A percentile compares a stretch with the other conserved stretches of the same genome.
phyloP scores from a whole-genome alignment of 2,113 vertebrate species.

The Parus major region DNA sequence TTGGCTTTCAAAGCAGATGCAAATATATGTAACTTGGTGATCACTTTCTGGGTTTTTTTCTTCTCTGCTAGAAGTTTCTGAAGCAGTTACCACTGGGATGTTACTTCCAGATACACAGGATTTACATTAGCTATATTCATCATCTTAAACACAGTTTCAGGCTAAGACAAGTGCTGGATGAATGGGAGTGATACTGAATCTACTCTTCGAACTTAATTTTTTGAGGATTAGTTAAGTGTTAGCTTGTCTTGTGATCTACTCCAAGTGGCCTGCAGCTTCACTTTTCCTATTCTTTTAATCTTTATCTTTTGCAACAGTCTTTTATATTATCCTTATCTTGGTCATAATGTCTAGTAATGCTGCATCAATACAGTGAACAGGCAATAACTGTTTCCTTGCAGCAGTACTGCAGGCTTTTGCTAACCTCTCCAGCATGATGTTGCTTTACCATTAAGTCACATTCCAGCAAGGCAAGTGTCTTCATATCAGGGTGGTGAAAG shows the following conservation, averaged over 20 bases:
- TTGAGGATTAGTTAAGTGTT: slow-evolving; percentile 16
- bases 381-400: neutral
- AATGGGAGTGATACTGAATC: slow-evolving; percentile 1
- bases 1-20: neutral
- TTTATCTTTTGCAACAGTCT: slow-evolving; percentile 17
- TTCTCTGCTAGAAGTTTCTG: neutral
- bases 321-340: slow-evolving; percentile 9
- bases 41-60: neutral
- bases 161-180: slow-evolving; percentile 5
- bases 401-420: slow-evolving; percentile 15
- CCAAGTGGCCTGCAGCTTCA: slow-evolving; percentile 21
- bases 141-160: slow-evolving; percentile 23
- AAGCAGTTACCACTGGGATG: neutral
- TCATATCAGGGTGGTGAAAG: neutral
- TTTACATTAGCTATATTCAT: slow-evolving; percentile 29
- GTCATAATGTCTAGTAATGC: neutral
- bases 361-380: neutral
- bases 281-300: slow-evolving; percentile 12
- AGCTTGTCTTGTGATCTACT: slow-evolving; percentile 22
- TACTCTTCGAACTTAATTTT: slow-evolving; percentile 38
- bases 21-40: neutral
- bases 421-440: neutral
- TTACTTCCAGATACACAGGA: neutral
- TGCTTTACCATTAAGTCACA: neutral
- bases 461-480: neutral